These are phyloP conservation scores for Augochlora pura DNA, from an alignment of 1,140 invertebrate species.

Conservation along the genomic window DNA sequence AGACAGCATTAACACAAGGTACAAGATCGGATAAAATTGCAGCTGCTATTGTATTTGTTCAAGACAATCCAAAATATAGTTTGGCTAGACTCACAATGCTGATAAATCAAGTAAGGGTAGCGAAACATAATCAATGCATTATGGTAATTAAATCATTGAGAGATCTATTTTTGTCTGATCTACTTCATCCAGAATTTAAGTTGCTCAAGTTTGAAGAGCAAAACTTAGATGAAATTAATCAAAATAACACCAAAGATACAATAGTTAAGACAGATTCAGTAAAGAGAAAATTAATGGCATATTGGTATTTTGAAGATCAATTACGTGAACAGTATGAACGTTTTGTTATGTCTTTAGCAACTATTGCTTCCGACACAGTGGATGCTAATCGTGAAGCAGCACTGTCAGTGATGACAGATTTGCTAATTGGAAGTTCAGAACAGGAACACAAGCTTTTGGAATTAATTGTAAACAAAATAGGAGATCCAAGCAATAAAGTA, in stretches of 20 bases:
- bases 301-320: slow-evolving; percentile 92
- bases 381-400: slow-evolving; percentile 92
- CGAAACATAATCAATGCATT: slow-evolving; percentile 89
- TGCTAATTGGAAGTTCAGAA: slow-evolving; percentile 92
- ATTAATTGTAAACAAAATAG: slow-evolving; percentile 95
- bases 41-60: slow-evolving; percentile 89
- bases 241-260: slow-evolving; percentile 80
- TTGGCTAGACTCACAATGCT: slow-evolving; percentile 86
- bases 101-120: slow-evolving; percentile 89
- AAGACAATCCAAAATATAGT: slow-evolving; percentile 92
- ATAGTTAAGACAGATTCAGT: slow-evolving; percentile 75
- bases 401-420: slow-evolving; percentile 87
- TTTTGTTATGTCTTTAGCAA: slow-evolving; percentile 85
- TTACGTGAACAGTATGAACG: slow-evolving; percentile 89
- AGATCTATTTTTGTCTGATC: slow-evolving; percentile 88
- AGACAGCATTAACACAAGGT: slow-evolving; percentile 89
- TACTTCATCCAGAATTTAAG: slow-evolving; percentile 88
- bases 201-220: slow-evolving; percentile 88
- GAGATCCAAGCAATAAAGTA: slow-evolving; percentile 93
- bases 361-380: slow-evolving; percentile 84
- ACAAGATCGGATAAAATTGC: slow-evolving; percentile 93
- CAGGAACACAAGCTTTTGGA: slow-evolving; percentile 92
- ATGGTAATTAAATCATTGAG: slow-evolving; percentile 86
- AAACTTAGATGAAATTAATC: slow-evolving; percentile 79
- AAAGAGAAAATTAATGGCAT: slow-evolving; percentile 81